These are phyloP conservation scores for Gasteruption jaculator DNA, from an alignment of 2,888 invertebrate genomes.

Conservation along the genomic window DNA sequence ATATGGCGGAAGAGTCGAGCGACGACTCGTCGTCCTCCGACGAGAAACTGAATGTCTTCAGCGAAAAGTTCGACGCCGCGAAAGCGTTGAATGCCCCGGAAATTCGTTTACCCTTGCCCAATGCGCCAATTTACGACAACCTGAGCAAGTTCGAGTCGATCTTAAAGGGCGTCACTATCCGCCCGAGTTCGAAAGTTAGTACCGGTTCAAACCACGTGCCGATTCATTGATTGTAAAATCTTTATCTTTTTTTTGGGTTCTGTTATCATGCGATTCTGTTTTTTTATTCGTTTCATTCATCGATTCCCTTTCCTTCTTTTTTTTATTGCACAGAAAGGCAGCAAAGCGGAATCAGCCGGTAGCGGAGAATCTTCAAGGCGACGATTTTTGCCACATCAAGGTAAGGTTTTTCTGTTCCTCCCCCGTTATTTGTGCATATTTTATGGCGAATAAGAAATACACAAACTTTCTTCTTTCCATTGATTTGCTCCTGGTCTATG, in stretches of 20 bases:
- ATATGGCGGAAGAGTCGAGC: conserved; percentile 36
- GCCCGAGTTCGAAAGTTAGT: conserved; percentile 42
- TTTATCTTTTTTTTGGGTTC: not conserved
- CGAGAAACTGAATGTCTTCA: conserved; percentile 56
- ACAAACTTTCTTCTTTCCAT: not conserved
- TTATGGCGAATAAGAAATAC: not conserved
- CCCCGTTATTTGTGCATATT: not conserved
- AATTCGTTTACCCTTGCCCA: conserved; percentile 55
- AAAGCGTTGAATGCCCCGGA: conserved; percentile 64
- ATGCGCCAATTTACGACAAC: conserved; percentile 67
- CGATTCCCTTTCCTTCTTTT: conserved; percentile 2
- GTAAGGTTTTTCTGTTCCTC: conserved; percentile 26
- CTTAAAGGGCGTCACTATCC: conserved; percentile 44
- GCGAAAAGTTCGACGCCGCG: conserved; percentile 64
- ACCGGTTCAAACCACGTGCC: not conserved
- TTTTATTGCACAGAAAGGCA: conserved; percentile 22
- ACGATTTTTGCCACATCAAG: conserved; percentile 40
- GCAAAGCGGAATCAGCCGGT: conserved; percentile 9
- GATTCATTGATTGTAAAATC: not conserved
- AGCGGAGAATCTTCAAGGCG: conserved; percentile 23
- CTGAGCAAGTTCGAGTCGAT: conserved; percentile 60
- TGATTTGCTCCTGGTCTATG: not conserved
- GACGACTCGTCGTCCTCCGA: conserved; percentile 40
- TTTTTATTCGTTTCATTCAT: conserved; percentile 2
- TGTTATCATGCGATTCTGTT: conserved; percentile 9